phyloP scores from a whole-genome alignment of 2,797 vertebrate genomes.

The Odontamblyopus rebecca region DNA sequence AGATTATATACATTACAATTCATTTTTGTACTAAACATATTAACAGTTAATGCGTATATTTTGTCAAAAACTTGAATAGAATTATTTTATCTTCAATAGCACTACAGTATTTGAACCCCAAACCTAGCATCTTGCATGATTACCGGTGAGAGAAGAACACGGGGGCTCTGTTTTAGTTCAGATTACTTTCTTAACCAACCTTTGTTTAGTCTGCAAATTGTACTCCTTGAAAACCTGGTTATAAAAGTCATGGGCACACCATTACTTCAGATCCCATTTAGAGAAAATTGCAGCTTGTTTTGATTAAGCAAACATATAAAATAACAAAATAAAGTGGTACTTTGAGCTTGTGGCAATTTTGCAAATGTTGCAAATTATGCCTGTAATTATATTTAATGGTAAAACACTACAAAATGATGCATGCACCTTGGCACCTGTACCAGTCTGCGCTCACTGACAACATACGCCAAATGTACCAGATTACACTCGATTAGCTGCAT shows the following conservation, averaged over 20 bases:
- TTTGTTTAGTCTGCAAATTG: background rate
- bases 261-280: slow-evolving; percentile 7
- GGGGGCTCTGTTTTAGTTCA: background rate
- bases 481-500: slow-evolving; percentile 44
- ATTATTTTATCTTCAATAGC: too few relatives aligned
- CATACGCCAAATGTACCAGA: slow-evolving; percentile 39
- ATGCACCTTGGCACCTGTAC: slow-evolving; percentile 26
- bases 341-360: slow-evolving; percentile 7
- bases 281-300: slow-evolving; percentile 4
- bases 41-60: too few relatives aligned
- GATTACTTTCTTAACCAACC: background rate
- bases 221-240: background rate
- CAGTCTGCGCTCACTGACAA: slow-evolving; percentile 30
- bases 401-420: slow-evolving; percentile 7
- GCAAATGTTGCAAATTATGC: slow-evolving; percentile 17
- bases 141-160: background rate
- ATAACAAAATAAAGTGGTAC: background rate
- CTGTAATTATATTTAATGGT: slow-evolving; percentile 7
- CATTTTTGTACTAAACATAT: too few relatives aligned
- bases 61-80: too few relatives aligned
- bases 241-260: background rate
- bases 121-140: background rate
- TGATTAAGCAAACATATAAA: background rate
- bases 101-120: background rate
- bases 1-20: too few relatives aligned